A percentile compares a stretch with the other conserved stretches of the same genome.
Conservation (phyloP, 2,797 vertebrate species). For the Pangasius sanitwongsei region DNA sequence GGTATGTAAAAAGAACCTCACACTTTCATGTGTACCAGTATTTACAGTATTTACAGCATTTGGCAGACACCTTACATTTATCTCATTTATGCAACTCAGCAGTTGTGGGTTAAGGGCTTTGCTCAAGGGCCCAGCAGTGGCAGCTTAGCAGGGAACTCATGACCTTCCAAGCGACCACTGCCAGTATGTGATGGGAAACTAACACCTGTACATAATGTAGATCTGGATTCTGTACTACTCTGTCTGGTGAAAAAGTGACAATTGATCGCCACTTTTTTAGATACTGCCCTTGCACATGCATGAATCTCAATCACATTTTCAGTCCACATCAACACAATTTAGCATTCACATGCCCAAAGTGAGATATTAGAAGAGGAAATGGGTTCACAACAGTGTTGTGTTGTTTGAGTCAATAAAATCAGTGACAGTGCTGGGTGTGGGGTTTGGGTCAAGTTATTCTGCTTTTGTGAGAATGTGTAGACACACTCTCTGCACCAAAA, state of each 20-base stretch:
- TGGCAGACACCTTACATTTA: neutral
- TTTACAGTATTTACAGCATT: neutral
- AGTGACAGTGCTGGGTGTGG: conserved; percentile 61
- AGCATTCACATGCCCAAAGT: neutral
- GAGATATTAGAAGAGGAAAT: conserved; percentile 40
- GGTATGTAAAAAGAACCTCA: neutral
- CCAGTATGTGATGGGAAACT: neutral
- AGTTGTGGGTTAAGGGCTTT: neutral
- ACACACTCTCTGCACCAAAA: conserved; percentile 58
- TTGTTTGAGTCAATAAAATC: conserved; percentile 61
- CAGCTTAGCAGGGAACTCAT: neutral
- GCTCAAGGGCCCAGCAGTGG: neutral
- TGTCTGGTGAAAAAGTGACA: neutral
- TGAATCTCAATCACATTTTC: conserved; percentile 16
- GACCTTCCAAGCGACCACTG: neutral
- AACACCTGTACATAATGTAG: neutral
- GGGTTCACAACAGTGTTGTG: conserved; percentile 62
- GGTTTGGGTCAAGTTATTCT: conserved; percentile 57
- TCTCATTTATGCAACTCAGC: neutral
- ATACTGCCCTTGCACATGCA: neutral
- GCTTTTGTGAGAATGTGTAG: conserved; percentile 62
- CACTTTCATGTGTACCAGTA: neutral
- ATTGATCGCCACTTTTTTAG: neutral
- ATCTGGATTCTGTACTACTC: neutral
- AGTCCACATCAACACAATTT: neutral